A percentile compares a stretch with the other conserved stretches of the same genome.
Evolutionary conservation across 2,888 invertebrate species (phyloP).

Genomic region (Bombylius major): DNA sequence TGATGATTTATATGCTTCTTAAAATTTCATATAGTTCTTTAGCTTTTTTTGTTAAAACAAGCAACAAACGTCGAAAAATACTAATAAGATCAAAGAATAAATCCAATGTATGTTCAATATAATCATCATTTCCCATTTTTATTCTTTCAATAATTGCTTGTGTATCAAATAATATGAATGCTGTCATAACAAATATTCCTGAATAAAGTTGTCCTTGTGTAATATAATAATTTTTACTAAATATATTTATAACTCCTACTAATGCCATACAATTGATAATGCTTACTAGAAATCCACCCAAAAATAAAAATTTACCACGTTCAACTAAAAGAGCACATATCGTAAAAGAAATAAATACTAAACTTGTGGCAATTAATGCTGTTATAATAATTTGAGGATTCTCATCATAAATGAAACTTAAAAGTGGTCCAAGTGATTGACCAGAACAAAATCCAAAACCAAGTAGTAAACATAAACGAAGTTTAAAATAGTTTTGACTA

Average conservation of each 20-base stretch:
- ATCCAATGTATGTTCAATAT: conserved; percentile 81
- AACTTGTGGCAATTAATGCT: conserved; percentile 69
- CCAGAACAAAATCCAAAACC: conserved; percentile 82
- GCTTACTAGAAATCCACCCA: conserved; percentile 81
- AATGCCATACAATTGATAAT: conserved; percentile 66
- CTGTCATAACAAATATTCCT: conserved; percentile 84
- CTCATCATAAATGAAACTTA: conserved; percentile 64
- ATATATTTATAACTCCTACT: conserved; percentile 68
- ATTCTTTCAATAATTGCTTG: conserved; percentile 90
- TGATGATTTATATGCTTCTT: no score
- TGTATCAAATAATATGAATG: conserved; percentile 94
- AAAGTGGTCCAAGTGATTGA: conserved; percentile 74
- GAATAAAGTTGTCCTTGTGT: conserved; percentile 75
- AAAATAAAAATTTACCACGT: conserved; percentile 76
- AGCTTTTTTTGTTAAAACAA: conserved; percentile 81
- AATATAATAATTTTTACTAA: conserved; percentile 69
- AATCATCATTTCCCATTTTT: conserved; percentile 82
- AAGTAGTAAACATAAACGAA: conserved; percentile 69
- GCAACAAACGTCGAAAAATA: conserved; percentile 81
- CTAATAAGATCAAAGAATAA: conserved; percentile 91
- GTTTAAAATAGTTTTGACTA: conserved; percentile 66
- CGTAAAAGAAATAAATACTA: conserved; percentile 87
- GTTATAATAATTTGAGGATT: conserved; percentile 83
- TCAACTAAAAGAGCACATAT: conserved; percentile 76
- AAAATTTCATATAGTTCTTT: conserved; percentile 11